A percentile compares a stretch with the other conserved stretches of the same genome.
These are phyloP conservation scores for Polypterus bichir DNA, from an alignment of 2,113 vertebrate species.

Conservation along the genomic window DNA sequence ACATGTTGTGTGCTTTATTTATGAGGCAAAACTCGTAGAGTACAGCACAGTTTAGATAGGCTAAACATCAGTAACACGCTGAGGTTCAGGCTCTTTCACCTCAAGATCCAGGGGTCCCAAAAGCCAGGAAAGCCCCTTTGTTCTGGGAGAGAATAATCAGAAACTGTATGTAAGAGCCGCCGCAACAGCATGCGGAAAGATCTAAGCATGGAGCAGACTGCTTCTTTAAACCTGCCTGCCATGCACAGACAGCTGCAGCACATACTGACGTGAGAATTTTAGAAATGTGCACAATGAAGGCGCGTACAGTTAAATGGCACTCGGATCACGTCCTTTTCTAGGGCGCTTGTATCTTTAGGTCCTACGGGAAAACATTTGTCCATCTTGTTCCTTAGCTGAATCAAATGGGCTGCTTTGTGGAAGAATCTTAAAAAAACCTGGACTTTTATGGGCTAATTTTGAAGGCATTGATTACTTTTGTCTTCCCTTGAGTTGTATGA, in stretches of 20 bases:
- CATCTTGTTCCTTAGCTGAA: too few species aligned
- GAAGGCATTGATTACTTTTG: too few species aligned
- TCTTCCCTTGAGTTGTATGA: too few species aligned
- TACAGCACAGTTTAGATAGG: background rate
- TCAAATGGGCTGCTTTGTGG: too few species aligned
- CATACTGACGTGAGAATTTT: slow-evolving; percentile 5
- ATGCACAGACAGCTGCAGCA: slow-evolving; percentile 1
- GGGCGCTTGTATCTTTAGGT: too few species aligned
- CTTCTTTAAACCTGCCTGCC: slow-evolving; percentile 3
- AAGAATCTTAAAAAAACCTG: too few species aligned
- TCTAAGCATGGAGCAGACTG: slow-evolving; percentile 1
- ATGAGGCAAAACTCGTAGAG: slow-evolving; percentile 8
- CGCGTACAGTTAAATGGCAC: too few species aligned
- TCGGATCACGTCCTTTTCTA: too few species aligned
- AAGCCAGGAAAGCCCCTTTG: slow-evolving; percentile 7
- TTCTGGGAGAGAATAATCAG: slow-evolving; percentile 7
- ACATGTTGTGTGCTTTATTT: slow-evolving; percentile 5
- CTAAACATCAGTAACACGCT: background rate
- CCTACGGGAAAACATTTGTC: too few species aligned
- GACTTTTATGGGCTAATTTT: too few species aligned
- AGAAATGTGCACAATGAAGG: slow-evolving; percentile 5
- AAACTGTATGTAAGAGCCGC: slow-evolving; percentile 3
- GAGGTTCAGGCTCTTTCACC: background rate
- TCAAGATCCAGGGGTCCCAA: background rate
- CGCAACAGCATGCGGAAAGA: slow-evolving; percentile 3